phyloP scores from a whole-genome alignment of 2,113 vertebrate genomes.

The Orcinus orca region DNA sequence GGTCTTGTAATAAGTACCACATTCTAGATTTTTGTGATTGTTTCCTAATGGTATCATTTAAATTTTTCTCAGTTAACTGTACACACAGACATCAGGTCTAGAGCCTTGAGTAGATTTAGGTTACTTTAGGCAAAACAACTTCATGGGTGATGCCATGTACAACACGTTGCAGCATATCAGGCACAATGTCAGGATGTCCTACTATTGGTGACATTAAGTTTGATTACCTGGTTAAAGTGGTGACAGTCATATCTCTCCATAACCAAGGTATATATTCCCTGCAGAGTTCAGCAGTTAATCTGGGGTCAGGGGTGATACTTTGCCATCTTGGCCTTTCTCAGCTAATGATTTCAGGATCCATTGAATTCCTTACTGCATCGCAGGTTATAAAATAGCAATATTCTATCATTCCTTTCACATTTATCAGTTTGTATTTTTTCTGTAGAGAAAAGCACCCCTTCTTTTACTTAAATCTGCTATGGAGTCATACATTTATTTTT shows the following conservation, averaged over 20 bases:
- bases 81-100: not conserved
- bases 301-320: not conserved
- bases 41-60: not conserved
- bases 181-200: not conserved
- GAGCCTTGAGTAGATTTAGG: not conserved
- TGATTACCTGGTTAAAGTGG: not conserved
- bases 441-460: not conserved
- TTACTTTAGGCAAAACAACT: not conserved
- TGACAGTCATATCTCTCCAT: not conserved
- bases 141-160: not conserved
- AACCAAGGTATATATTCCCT: not conserved
- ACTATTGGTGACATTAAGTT: not conserved
- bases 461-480: conserved; percentile 1
- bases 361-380: not conserved
- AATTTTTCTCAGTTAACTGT: not conserved
- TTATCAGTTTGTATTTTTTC: conserved; percentile 6
- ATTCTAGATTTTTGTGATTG: conserved; percentile 14
- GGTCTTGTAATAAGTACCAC: not conserved
- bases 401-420: not conserved
- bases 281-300: not conserved
- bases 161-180: not conserved
- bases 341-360: not conserved
- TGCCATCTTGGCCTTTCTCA: not conserved
- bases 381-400: too few relatives aligned
- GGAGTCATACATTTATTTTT: not conserved